Conservation (phyloP, 2,113 vertebrate species). For the Microcebus jonahi region DNA sequence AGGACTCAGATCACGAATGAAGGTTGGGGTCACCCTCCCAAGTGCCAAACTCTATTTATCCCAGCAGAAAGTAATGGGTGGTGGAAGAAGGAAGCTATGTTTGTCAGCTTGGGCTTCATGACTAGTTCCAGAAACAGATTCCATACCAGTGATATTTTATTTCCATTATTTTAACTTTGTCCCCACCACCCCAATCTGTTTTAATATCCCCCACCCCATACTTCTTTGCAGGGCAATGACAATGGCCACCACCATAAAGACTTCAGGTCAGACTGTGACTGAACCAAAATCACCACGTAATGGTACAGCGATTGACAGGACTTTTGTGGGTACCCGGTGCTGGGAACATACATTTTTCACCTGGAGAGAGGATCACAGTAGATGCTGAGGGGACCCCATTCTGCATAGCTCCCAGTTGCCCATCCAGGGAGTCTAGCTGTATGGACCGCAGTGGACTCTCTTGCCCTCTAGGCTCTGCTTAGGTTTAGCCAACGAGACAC, state of each 20-base stretch:
- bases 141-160: background rate
- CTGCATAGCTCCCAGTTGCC: background rate
- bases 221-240: background rate
- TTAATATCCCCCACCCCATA: background rate
- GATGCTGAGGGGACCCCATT: background rate
- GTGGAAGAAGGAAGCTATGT: background rate
- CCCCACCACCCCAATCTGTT: background rate
- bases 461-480: background rate
- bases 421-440: background rate
- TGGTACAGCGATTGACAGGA: background rate
- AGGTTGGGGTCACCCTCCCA: background rate
- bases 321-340: background rate
- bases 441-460: background rate
- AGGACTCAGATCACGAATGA: background rate
- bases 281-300: background rate
- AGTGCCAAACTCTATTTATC: background rate
- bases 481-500: background rate
- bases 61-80: background rate
- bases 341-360: background rate
- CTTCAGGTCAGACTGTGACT: background rate
- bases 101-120: background rate
- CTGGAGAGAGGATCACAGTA: background rate
- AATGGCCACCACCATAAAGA: background rate
- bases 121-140: background rate
- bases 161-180: background rate